A percentile compares a stretch with the other conserved stretches of the same genome.
Conservation (phyloP, 2,113 vertebrate species). For the Centropristis striata region DNA sequence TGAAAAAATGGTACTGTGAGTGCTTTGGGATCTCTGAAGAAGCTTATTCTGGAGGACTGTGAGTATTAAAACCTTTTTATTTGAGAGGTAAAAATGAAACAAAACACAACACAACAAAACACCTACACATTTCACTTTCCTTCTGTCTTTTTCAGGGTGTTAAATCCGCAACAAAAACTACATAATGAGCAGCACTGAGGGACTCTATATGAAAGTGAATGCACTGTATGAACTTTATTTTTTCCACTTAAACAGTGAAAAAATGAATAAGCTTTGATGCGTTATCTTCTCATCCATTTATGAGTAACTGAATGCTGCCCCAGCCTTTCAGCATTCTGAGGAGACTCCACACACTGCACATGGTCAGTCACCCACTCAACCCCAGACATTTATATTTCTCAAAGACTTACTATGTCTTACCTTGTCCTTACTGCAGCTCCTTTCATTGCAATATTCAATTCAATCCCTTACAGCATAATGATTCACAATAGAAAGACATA, state of each 20-base stretch:
- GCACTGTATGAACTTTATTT: background rate
- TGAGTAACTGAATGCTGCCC: slow-evolving; percentile 5
- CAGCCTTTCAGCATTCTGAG: background rate
- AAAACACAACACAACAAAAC: background rate
- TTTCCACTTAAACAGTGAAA: background rate
- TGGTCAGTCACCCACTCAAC: slow-evolving; percentile 15
- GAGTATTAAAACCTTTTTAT: slow-evolving; percentile 5
- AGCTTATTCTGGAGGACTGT: background rate
- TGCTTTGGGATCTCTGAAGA: background rate
- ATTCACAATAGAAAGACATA: too few relatives aligned
- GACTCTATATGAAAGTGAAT: background rate
- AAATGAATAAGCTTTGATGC: background rate
- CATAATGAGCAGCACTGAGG: background rate
- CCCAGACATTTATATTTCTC: background rate
- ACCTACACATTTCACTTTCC: background rate
- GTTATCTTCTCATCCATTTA: background rate
- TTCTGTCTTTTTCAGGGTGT: background rate
- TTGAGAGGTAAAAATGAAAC: slow-evolving; percentile 6
- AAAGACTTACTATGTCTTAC: slow-evolving; percentile 4
- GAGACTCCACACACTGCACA: background rate
- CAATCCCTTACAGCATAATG: too few relatives aligned
- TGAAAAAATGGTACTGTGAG: background rate
- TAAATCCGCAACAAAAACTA: background rate
- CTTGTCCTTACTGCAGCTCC: background rate
- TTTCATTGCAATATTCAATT: slow-evolving; percentile 5